Conservation (phyloP, 2,797 vertebrate genomes). For the Mormyrops attenuatus region DNA sequence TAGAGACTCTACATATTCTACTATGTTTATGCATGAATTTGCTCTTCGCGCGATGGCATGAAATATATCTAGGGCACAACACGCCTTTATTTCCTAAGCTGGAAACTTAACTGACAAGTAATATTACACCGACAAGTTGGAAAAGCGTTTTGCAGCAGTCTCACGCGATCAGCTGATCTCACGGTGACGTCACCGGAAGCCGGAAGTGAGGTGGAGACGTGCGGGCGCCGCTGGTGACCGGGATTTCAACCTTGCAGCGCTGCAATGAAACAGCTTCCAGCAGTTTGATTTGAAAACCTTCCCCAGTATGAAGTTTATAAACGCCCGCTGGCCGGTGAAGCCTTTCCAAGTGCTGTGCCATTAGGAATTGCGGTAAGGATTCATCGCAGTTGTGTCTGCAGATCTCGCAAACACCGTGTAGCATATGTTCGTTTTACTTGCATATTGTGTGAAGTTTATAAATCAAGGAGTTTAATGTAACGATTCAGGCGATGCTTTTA, state of each 20-base stretch:
- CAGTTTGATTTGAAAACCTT: background rate
- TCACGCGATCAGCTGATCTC: background rate
- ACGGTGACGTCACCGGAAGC: constrained; percentile 49
- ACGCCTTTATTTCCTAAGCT: background rate
- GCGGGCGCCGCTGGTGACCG: background rate
- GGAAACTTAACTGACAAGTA: background rate
- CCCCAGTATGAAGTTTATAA: background rate
- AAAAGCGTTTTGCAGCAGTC: background rate
- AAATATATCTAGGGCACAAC: background rate
- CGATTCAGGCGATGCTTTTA: background rate
- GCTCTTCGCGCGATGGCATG: background rate
- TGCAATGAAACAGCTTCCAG: too few relatives aligned
- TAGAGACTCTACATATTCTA: background rate
- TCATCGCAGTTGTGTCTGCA: background rate
- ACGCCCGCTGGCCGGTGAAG: background rate
- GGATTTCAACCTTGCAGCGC: constrained; percentile 38
- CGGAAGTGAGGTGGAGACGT: constrained; percentile 35
- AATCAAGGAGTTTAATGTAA: background rate
- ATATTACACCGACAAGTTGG: background rate
- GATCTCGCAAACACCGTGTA: background rate
- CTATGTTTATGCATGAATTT: background rate
- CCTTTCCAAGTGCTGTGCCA: background rate
- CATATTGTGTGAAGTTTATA: background rate
- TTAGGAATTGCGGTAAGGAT: background rate
- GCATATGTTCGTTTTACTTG: background rate